Percentiles rank a stretch among this genome's conserved stretches.
These are phyloP conservation scores for Allygus modestus DNA, from an alignment of 2,888 invertebrate genomes.

Conservation along the genomic window DNA sequence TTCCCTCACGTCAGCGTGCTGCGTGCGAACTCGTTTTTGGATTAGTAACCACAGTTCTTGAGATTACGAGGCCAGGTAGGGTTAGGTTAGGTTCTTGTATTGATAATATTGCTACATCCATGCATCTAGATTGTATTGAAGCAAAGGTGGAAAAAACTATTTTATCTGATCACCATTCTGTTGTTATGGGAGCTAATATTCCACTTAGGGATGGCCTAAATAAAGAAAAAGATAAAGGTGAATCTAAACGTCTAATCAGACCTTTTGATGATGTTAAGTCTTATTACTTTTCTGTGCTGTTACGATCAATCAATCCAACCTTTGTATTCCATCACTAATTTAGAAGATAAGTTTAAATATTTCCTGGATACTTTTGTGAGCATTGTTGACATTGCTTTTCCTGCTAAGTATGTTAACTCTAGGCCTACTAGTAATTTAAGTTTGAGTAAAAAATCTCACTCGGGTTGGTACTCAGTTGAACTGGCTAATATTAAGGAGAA, in stretches of 20 bases:
- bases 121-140: neutral
- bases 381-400: neutral
- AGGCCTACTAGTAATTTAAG: neutral
- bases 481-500: neutral
- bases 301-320: neutral
- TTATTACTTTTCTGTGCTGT: conserved; percentile 7
- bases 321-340: neutral
- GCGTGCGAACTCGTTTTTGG: too few relatives aligned
- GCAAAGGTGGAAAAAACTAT: neutral
- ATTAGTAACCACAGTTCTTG: neutral
- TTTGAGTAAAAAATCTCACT: neutral
- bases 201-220: neutral
- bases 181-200: neutral
- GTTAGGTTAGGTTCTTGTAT: conserved; percentile 1
- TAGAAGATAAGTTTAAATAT: conserved; percentile 3
- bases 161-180: neutral
- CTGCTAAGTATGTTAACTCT: neutral
- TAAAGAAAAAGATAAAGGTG: neutral
- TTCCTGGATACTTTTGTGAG: neutral
- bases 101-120: conserved; percentile 18
- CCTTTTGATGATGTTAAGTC: neutral
- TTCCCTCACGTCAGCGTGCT: too few relatives aligned
- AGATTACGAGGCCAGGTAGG: neutral
- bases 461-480: neutral
- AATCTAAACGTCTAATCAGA: neutral